A percentile compares a stretch with the other conserved stretches of the same genome.
These are phyloP conservation scores for Hololepta plana DNA, from an alignment of 2,888 invertebrate species.

Conservation along the genomic window DNA sequence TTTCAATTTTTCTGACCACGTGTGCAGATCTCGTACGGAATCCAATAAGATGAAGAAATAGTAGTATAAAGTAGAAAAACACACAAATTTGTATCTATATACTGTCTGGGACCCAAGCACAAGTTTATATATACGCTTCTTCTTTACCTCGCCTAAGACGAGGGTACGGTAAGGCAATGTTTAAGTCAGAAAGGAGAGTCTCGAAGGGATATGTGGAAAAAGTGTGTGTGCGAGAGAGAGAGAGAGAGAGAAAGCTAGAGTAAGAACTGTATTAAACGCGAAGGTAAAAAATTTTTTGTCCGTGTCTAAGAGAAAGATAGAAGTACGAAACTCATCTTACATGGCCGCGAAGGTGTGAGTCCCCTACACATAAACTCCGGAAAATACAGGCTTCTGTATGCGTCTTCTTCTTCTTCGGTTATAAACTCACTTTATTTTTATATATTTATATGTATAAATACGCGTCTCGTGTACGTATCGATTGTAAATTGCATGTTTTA, in stretches of 20 bases:
- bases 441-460: too few species aligned
- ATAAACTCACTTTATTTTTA: too few species aligned
- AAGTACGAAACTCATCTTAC: constrained; percentile 17
- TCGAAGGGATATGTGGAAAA: constrained; percentile 13
- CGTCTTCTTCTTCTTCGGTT: constrained; percentile 9
- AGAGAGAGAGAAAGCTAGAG: too few species aligned
- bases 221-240: constrained; percentile 13
- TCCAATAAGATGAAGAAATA: constrained; percentile 17
- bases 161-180: constrained; percentile 13
- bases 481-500: too few species aligned
- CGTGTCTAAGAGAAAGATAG: too few species aligned
- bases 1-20: too few species aligned
- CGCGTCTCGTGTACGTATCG: too few species aligned
- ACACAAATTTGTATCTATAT: constrained; percentile 21
- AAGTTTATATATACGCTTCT: too few species aligned
- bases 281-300: too few species aligned
- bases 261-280: too few species aligned
- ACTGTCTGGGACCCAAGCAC: constrained; percentile 18
- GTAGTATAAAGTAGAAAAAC: constrained; percentile 13
- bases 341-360: constrained; percentile 19
- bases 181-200: constrained; percentile 18
- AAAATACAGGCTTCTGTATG: constrained; percentile 23
- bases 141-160: too few species aligned
- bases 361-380: constrained; percentile 21
- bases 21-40: too few species aligned